These are phyloP conservation scores for Lagria hirta DNA, from an alignment of 2,888 invertebrate species.

Conservation along the genomic window DNA sequence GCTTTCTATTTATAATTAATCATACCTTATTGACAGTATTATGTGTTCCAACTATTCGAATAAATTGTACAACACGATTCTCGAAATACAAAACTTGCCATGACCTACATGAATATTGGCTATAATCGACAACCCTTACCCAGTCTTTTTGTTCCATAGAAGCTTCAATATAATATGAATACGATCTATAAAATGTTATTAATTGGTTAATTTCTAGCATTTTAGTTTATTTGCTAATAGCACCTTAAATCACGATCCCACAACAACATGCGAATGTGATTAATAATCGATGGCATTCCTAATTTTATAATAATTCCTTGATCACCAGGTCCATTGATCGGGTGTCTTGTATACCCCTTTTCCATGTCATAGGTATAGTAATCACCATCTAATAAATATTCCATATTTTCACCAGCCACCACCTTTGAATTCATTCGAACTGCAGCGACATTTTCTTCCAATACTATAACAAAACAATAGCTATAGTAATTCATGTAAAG, in stretches of 20 bases:
- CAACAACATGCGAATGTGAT: conserved; percentile 87
- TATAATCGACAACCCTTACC: conserved; percentile 91
- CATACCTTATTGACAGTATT: conserved; percentile 89
- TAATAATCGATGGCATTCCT: conserved; percentile 83
- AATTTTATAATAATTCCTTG: conserved; percentile 86
- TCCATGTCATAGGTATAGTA: conserved; percentile 87
- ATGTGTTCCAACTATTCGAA: conserved; percentile 84
- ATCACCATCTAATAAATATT: conserved; percentile 88
- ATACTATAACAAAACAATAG: no score
- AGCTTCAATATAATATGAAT: conserved; percentile 89
- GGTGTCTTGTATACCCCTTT: conserved; percentile 69
- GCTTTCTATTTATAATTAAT: background rate
- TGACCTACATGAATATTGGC: conserved; percentile 88
- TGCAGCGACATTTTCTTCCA: conserved; percentile 91
- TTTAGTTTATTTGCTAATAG: no score
- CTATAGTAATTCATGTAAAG: no score
- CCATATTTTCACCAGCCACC: conserved; percentile 85
- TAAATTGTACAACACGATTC: conserved; percentile 82
- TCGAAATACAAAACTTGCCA: conserved; percentile 96
- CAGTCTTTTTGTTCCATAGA: conserved; percentile 96
- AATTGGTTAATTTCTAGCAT: background rate
- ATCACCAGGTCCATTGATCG: conserved; percentile 57
- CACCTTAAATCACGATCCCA: conserved; percentile 91
- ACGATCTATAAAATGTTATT: no score
- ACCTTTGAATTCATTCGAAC: conserved; percentile 81